Percentiles rank a stretch among this genome's conserved stretches.
Conservation (phyloP, 2,113 vertebrate genomes). For the Calyptomena viridis region DNA sequence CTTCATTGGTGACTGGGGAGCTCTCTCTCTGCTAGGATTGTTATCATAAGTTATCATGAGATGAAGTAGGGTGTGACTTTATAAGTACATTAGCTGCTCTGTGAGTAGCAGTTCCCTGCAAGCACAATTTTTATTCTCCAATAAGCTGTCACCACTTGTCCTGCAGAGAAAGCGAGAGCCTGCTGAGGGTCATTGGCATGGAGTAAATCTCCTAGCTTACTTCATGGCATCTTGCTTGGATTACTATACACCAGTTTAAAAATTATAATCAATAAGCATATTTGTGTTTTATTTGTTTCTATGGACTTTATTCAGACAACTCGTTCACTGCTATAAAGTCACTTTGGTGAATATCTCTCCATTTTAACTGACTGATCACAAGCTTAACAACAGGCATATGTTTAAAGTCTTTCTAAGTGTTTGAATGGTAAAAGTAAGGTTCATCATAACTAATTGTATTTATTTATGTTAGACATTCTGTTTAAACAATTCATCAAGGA, state of each 20-base stretch:
- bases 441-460: background rate
- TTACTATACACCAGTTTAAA: background rate
- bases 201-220: background rate
- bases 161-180: background rate
- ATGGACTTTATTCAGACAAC: background rate
- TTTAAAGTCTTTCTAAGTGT: background rate
- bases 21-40: background rate
- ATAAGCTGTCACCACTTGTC: fast-evolving
- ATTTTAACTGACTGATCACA: background rate
- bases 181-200: background rate
- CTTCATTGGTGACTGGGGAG: background rate
- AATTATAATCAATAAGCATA: background rate
- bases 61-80: background rate
- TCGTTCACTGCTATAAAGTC: background rate
- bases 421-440: background rate
- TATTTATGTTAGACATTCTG: background rate
- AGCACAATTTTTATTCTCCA: background rate
- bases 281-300: background rate
- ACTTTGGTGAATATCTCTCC: background rate
- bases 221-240: background rate
- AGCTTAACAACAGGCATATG: background rate
- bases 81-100: background rate
- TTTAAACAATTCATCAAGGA: background rate
- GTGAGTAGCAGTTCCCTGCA: background rate
- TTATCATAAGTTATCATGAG: background rate